Conservation (phyloP, 1,140 invertebrate species). For the Scaptodrosophila lebanonensis region DNA sequence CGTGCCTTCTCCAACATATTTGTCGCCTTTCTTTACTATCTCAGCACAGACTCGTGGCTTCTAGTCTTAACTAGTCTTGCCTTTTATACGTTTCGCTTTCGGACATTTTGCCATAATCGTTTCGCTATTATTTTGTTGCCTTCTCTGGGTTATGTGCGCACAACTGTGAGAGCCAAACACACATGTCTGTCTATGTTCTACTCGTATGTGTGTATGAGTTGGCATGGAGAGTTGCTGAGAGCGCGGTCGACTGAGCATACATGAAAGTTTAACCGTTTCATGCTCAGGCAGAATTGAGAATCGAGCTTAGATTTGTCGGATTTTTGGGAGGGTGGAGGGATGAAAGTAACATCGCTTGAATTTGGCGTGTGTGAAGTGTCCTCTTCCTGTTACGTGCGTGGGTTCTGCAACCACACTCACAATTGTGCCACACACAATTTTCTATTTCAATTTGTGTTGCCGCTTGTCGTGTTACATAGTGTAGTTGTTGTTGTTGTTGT, state of each 20-base stretch:
- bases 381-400: slow-evolving; percentile 50
- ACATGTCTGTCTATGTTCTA: slow-evolving; percentile 2
- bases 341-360: too few relatives aligned
- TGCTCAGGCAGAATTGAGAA: slow-evolving; percentile 39
- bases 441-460: slow-evolving; percentile 27
- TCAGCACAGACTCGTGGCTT: slow-evolving; percentile 21
- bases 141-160: slow-evolving; percentile 73
- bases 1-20: background rate
- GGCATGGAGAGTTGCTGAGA: too few relatives aligned
- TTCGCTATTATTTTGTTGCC: slow-evolving; percentile 58
- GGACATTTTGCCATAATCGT: slow-evolving; percentile 17
- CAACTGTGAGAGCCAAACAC: background rate
- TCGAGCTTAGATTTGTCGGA: slow-evolving; percentile 25
- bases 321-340: too few relatives aligned
- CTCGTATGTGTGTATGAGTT: too few relatives aligned
- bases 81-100: slow-evolving; percentile 13
- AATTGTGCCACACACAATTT: slow-evolving; percentile 29
- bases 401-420: slow-evolving; percentile 6
- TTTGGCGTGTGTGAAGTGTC: too few relatives aligned
- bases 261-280: slow-evolving; percentile 64
- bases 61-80: slow-evolving; percentile 13
- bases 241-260: slow-evolving; percentile 31
- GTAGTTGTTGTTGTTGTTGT: slow-evolving; percentile 12
- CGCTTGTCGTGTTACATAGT: too few relatives aligned
- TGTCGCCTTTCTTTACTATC: slow-evolving; percentile 11